Evolutionary conservation across 2,113 vertebrate genomes (phyloP).

Genomic region (Mugil cephalus): DNA sequence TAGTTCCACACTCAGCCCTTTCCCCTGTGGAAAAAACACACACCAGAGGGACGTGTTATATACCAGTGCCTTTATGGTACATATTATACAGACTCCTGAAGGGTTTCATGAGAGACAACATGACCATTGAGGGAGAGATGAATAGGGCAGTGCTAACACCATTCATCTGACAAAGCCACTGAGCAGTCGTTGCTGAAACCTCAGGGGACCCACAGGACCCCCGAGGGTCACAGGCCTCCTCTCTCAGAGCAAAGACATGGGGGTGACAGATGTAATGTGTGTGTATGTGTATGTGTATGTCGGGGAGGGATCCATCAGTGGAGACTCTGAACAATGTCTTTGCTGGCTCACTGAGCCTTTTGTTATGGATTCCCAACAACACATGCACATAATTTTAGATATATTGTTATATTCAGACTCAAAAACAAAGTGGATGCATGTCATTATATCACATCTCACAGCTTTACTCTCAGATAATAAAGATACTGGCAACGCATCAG

Average conservation of each 20-base stretch:
- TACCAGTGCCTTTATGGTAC: constrained; percentile 52
- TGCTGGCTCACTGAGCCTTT: constrained; percentile 74
- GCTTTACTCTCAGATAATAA: too few relatives aligned
- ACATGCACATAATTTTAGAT: constrained; percentile 21
- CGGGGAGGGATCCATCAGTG: constrained; percentile 43
- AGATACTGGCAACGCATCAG: too few relatives aligned
- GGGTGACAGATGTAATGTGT: constrained; percentile 41
- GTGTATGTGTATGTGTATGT: constrained; percentile 4
- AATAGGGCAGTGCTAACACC: constrained; percentile 67
- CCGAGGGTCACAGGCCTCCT: constrained; percentile 53
- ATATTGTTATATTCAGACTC: constrained; percentile 2
- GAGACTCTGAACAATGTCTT: constrained; percentile 73
- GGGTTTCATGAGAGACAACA: constrained; percentile 63
- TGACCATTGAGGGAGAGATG: constrained; percentile 68
- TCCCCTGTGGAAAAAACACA: constrained; percentile 85
- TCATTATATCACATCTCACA: too few relatives aligned
- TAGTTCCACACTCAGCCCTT: constrained; percentile 96
- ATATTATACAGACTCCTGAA: constrained; percentile 48
- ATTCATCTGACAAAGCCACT: constrained; percentile 69
- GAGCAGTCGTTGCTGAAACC: constrained; percentile 67
- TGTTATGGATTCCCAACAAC: constrained; percentile 59
- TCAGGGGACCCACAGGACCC: constrained; percentile 57
- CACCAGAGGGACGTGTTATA: constrained; percentile 58
- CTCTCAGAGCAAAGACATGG: constrained; percentile 43
- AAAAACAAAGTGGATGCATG: not conserved